These are phyloP conservation scores for Saimiri boliviensis DNA, from an alignment of 2,113 vertebrate species.

Conservation along the genomic window DNA sequence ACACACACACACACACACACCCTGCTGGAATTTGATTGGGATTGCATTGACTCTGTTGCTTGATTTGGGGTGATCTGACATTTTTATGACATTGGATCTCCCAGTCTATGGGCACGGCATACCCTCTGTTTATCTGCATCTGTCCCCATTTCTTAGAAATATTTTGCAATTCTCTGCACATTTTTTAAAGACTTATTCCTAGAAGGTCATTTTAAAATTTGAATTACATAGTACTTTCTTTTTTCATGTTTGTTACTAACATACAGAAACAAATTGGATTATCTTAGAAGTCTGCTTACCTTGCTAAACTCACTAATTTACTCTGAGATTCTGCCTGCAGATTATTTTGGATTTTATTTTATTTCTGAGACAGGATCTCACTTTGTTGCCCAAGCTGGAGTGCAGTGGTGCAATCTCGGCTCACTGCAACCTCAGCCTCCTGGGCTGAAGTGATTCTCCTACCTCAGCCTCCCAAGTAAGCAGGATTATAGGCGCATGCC, in stretches of 20 bases:
- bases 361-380: too few relatives aligned
- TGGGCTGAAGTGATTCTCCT: too few relatives aligned
- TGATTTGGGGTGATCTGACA: fast-evolving
- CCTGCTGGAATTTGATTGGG: not conserved
- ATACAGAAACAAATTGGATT: not conserved
- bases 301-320: not conserved
- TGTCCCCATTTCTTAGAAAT: not conserved
- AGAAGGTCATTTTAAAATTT: not conserved
- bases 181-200: not conserved
- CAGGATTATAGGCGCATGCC: too few relatives aligned
- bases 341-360: not conserved
- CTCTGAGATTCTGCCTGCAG: not conserved
- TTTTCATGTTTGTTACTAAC: not conserved
- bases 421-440: too few relatives aligned
- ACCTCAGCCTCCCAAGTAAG: too few relatives aligned
- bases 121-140: fast-evolving
- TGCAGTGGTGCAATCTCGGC: too few relatives aligned
- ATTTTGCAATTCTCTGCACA: not conserved
- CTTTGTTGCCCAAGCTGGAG: too few relatives aligned
- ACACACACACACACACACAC: too few relatives aligned
- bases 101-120: not conserved
- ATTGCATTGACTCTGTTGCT: fast-evolving
- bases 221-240: not conserved
- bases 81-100: fast-evolving
- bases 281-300: not conserved